These are phyloP conservation scores for Oryzias curvinotus DNA, from an alignment of 2,113 vertebrate genomes.

Conservation along the genomic window DNA sequence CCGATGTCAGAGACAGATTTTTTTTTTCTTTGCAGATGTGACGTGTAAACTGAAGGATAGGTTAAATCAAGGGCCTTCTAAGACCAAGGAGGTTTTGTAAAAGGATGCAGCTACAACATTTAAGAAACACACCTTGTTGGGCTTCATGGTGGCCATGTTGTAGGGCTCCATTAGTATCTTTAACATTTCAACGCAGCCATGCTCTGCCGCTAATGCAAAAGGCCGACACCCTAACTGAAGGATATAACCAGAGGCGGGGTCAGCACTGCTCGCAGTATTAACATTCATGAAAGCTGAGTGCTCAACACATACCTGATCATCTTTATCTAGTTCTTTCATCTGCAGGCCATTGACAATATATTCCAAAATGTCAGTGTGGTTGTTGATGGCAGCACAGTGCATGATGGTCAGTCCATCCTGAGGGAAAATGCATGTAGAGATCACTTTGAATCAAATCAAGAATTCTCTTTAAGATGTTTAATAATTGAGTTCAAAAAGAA, in stretches of 20 bases:
- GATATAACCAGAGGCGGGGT: background rate
- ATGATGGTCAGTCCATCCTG: conserved; percentile 87
- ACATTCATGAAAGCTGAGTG: background rate
- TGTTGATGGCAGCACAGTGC: conserved; percentile 88
- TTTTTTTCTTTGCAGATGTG: conserved; percentile 38
- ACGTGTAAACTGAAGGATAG: conserved; percentile 3
- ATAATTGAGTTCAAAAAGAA: background rate
- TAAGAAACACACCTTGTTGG: conserved; percentile 73
- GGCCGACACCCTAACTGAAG: conserved; percentile 81
- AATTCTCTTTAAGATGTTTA: too few species aligned
- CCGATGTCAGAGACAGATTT: conserved; percentile 58
- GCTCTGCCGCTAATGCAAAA: conserved; percentile 85
- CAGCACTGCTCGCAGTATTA: background rate
- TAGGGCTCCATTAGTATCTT: conserved; percentile 76
- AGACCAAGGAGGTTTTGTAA: background rate
- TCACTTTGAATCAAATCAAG: too few species aligned
- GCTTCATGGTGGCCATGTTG: conserved; percentile 82
- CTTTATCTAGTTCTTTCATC: conserved; percentile 84
- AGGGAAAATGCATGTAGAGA: background rate
- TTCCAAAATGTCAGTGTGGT: conserved; percentile 80
- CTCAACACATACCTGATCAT: conserved; percentile 73
- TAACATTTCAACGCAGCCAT: conserved; percentile 82
- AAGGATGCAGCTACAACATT: background rate
- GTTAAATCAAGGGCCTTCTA: background rate
- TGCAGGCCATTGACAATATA: conserved; percentile 88